These are phyloP conservation scores for Lasioglossum baleicum DNA, from an alignment of 1,140 invertebrate genomes.

Conservation along the genomic window DNA sequence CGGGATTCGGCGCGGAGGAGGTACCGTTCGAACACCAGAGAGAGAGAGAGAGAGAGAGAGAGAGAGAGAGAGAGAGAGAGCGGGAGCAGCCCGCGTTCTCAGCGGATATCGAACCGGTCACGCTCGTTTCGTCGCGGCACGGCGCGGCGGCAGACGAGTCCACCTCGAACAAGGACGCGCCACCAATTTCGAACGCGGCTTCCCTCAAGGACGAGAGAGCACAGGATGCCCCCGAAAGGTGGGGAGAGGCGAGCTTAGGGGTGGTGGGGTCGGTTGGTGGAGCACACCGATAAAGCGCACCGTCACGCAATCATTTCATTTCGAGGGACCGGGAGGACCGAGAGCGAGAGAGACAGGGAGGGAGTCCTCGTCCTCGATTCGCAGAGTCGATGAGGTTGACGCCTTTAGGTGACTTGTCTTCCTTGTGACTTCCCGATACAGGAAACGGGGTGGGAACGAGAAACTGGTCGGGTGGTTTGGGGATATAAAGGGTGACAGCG, in stretches of 20 bases:
- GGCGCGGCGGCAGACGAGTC: conserved; percentile 50
- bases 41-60: not conserved
- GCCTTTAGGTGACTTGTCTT: too few relatives aligned
- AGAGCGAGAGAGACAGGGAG: too few relatives aligned
- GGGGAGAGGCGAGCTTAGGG: not conserved
- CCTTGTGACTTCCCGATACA: too few relatives aligned
- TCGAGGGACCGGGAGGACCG: not conserved
- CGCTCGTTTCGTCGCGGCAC: conserved; percentile 13
- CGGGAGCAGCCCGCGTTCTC: not conserved
- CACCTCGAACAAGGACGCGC: conserved; percentile 28
- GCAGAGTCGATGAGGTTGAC: too few relatives aligned
- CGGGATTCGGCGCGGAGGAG: not conserved
- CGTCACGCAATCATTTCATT: conserved; percentile 44
- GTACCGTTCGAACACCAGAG: not conserved
- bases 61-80: not conserved
- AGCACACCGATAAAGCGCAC: conserved; percentile 36
- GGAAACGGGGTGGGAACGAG: too few relatives aligned
- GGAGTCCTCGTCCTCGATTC: too few relatives aligned
- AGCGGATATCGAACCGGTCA: conserved; percentile 35
- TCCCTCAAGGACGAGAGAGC: conserved; percentile 15
- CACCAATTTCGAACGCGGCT: conserved; percentile 10
- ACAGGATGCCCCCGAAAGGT: not conserved
- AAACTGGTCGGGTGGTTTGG: too few relatives aligned
- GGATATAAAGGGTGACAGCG: not conserved
- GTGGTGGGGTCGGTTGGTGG: not conserved